Evolutionary conservation across 2,888 invertebrate genomes (phyloP).

Genomic region (Drosophila niveifrons): DNA sequence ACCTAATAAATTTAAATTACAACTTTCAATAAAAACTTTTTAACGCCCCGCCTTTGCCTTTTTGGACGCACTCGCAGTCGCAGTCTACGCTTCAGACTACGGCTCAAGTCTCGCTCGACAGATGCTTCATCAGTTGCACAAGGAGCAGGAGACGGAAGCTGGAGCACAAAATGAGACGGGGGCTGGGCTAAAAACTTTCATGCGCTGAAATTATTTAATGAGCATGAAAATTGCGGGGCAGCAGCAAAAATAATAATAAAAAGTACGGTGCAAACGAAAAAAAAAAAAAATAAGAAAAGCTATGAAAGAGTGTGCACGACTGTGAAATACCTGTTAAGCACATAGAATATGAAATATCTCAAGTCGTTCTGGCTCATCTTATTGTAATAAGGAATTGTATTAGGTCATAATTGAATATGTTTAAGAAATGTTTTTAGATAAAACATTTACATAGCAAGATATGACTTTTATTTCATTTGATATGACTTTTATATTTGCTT

Average conservation of each 20-base stretch:
- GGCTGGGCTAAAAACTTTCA: conserved; percentile 54
- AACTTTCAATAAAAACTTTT: conserved; percentile 78
- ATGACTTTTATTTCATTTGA: too few relatives aligned
- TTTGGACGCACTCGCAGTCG: conserved; percentile 12
- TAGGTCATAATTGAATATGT: too few relatives aligned
- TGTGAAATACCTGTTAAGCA: neutral
- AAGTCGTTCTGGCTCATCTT: too few relatives aligned
- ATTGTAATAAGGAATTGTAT: too few relatives aligned
- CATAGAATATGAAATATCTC: too few relatives aligned
- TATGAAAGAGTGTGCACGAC: neutral
- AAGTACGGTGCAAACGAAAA: neutral
- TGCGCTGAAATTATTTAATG: conserved; percentile 76
- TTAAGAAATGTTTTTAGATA: too few relatives aligned
- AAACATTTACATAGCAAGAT: too few relatives aligned
- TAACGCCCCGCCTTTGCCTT: conserved; percentile 53
- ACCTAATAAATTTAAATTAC: conserved; percentile 80
- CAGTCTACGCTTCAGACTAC: conserved; percentile 4
- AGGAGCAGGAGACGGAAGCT: neutral
- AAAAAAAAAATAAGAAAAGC: conserved; percentile 9
- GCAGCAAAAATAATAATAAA: conserved; percentile 42
- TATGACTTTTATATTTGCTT: too few relatives aligned
- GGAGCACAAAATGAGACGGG: neutral
- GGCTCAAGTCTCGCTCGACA: conserved; percentile 7
- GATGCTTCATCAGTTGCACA: conserved; percentile 18
- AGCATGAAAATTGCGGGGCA: conserved; percentile 74